Conservation (phyloP, 2,113 vertebrate species). For the Barbus barbus region DNA sequence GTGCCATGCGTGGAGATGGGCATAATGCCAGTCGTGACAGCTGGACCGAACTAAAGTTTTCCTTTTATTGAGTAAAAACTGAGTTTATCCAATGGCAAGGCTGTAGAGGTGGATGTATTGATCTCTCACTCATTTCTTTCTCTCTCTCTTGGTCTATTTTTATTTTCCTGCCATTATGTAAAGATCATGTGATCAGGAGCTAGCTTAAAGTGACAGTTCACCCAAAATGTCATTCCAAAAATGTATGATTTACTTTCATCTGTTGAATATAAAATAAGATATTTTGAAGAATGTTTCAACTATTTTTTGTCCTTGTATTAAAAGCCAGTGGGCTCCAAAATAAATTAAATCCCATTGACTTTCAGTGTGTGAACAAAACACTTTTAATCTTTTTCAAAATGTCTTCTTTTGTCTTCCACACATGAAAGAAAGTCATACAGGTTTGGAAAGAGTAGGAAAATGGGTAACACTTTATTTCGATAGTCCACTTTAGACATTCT, state of each 20-base stretch:
- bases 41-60: slow-evolving; percentile 45
- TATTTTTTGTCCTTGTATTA: not conserved
- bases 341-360: not conserved
- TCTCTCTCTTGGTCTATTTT: slow-evolving; percentile 23
- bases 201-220: not conserved
- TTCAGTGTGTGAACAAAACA: not conserved
- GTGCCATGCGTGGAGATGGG: slow-evolving; percentile 49
- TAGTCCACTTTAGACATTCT: too few species aligned
- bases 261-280: not conserved
- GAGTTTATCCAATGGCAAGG: slow-evolving; percentile 19
- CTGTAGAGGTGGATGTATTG: not conserved
- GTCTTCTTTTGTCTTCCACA: not conserved
- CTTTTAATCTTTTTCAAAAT: not conserved
- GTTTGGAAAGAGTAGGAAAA: not conserved
- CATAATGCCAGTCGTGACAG: slow-evolving; percentile 43
- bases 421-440: not conserved
- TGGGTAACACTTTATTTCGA: too few species aligned
- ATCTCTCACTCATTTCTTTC: slow-evolving; percentile 10
- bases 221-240: not conserved
- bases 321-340: not conserved
- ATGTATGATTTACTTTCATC: not conserved
- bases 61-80: slow-evolving; percentile 46
- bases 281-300: not conserved
- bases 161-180: not conserved
- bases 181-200: not conserved